Conservation (phyloP, 1,140 invertebrate genomes). For the Scaptodrosophila lebanonensis region DNA sequence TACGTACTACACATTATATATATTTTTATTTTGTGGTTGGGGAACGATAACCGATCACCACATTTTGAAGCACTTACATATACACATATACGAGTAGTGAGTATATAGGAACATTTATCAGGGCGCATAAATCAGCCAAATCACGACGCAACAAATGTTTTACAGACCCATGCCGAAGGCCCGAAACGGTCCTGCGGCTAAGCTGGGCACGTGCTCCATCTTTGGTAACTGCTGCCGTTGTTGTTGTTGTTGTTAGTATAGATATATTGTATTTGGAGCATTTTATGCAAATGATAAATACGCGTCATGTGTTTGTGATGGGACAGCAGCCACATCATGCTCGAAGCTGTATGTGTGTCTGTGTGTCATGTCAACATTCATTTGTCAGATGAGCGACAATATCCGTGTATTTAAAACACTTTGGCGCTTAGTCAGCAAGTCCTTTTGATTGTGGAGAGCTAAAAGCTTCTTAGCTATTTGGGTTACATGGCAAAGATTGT, state of each 20-base stretch:
- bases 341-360: slow-evolving; percentile 2
- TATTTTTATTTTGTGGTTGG: neutral
- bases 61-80: too few relatives aligned
- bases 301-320: slow-evolving; percentile 12
- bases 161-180: slow-evolving; percentile 40
- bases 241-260: too few relatives aligned
- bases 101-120: slow-evolving; percentile 44
- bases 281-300: slow-evolving; percentile 33
- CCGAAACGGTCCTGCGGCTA: neutral
- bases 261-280: too few relatives aligned
- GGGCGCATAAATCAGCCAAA: slow-evolving; percentile 64
- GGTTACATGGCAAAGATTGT: too few relatives aligned
- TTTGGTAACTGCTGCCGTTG: too few relatives aligned
- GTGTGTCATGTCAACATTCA: slow-evolving; percentile 25
- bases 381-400: slow-evolving; percentile 60
- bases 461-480: too few relatives aligned
- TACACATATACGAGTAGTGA: too few relatives aligned
- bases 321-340: slow-evolving; percentile 14
- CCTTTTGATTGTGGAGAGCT: slow-evolving; percentile 23
- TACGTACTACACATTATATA: too few relatives aligned
- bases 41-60: slow-evolving; percentile 36
- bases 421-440: slow-evolving; percentile 42
- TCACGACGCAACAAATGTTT: slow-evolving; percentile 63
- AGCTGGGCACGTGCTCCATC: slow-evolving; percentile 4
- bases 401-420: slow-evolving; percentile 43